A percentile compares a stretch with the other conserved stretches of the same genome.
These are phyloP conservation scores for Orbicella faveolata DNA, from an alignment of 64 coral and sea anemone species.

Conservation along the genomic window DNA sequence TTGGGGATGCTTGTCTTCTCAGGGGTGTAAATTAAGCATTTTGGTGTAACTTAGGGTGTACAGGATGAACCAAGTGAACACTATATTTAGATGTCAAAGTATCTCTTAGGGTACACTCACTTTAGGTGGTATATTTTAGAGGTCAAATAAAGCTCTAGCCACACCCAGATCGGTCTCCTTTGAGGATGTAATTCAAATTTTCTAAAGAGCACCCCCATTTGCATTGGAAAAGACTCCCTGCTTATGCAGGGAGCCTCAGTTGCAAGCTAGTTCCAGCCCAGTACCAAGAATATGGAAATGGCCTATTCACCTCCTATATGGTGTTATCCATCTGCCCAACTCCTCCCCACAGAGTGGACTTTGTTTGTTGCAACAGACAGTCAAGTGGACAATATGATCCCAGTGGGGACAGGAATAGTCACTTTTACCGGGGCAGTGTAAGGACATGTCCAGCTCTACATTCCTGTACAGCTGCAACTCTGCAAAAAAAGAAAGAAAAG, in stretches of 20 bases:
- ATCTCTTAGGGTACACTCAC: too few species aligned
- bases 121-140: too few species aligned
- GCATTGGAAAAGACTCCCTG: too few species aligned
- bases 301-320: slow-evolving; percentile 77
- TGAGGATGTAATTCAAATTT: too few species aligned
- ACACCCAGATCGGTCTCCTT: too few species aligned
- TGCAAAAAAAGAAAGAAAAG: slow-evolving; percentile 3
- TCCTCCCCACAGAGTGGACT: slow-evolving; percentile 86
- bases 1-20: too few species aligned
- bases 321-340: slow-evolving; percentile 93
- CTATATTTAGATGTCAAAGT: too few species aligned
- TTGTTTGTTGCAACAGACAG: slow-evolving; percentile 82
- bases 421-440: slow-evolving; percentile 74
- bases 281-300: not conserved
- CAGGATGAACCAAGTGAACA: too few species aligned
- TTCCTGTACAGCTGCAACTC: slow-evolving; percentile 91
- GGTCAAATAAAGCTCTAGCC: too few species aligned
- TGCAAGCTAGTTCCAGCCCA: not conserved
- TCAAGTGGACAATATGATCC: slow-evolving; percentile 95
- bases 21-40: too few species aligned
- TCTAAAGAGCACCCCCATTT: too few species aligned
- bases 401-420: slow-evolving; percentile 96
- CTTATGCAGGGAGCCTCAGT: not conserved
- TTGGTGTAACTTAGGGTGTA: too few species aligned
- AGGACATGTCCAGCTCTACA: slow-evolving; percentile 92